Percentiles rank a stretch among this genome's conserved stretches.
Conservation (phyloP, 53 echinoderm and acorn worm species). For the Stichopus horrens region DNA sequence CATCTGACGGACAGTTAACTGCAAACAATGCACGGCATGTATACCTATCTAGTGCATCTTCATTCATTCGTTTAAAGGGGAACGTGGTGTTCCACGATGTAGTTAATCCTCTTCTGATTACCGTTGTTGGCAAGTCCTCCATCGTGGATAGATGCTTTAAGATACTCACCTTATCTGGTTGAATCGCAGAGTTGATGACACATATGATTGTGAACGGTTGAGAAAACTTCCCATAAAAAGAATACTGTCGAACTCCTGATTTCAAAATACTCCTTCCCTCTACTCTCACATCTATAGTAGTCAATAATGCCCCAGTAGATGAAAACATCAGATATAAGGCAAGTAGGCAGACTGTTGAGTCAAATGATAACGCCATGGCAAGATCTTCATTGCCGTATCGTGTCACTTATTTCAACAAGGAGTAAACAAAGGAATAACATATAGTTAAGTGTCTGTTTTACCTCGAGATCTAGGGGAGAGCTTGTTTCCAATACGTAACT, state of each 20-base stretch:
- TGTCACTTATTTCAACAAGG: too few relatives aligned
- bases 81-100: neutral
- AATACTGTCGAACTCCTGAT: neutral
- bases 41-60: neutral
- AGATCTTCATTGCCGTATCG: too few relatives aligned
- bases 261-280: neutral
- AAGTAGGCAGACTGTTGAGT: too few relatives aligned
- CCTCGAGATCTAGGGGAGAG: too few relatives aligned
- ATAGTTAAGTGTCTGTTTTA: too few relatives aligned
- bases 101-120: neutral
- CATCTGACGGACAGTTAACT: neutral
- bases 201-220: neutral
- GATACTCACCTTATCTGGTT: neutral
- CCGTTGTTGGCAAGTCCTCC: neutral
- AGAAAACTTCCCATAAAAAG: neutral
- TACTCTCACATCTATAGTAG: neutral
- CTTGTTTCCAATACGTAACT: too few relatives aligned
- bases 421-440: too few relatives aligned
- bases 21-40: neutral
- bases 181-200: neutral
- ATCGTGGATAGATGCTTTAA: neutral
- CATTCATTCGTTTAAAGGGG: neutral
- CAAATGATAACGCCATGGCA: too few relatives aligned
- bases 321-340: too few relatives aligned
- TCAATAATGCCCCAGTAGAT: too few relatives aligned